These are phyloP conservation scores for Drosophila putrida DNA, from an alignment of 2,888 invertebrate genomes.

Conservation along the genomic window DNA sequence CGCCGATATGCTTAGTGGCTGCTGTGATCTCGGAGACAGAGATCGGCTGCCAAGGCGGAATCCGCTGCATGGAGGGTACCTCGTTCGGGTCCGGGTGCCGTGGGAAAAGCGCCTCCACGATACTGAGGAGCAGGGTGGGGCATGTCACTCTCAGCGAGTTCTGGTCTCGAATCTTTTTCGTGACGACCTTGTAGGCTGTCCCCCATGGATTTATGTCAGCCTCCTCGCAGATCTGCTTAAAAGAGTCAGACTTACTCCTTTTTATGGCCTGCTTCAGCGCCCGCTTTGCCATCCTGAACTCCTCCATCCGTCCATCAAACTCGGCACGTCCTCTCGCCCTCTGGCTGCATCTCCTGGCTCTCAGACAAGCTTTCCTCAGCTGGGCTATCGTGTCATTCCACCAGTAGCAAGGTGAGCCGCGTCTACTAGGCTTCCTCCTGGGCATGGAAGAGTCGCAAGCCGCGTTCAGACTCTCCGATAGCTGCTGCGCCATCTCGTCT, in stretches of 20 bases:
- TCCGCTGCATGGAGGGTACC: not conserved
- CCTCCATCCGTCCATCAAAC: not conserved
- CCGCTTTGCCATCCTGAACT: not conserved
- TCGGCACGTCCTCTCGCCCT: not conserved
- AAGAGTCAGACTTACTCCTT: not conserved
- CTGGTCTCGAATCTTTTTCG: not conserved
- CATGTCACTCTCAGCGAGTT: not conserved
- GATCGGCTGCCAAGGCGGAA: not conserved
- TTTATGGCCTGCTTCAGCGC: not conserved
- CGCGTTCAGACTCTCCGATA: not conserved
- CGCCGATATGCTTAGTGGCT: not conserved
- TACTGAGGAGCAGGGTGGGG: not conserved
- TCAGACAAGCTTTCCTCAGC: not conserved
- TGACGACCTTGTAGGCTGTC: not conserved
- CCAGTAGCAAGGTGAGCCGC: not conserved
- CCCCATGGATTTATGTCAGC: not conserved
- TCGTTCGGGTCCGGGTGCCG: not conserved
- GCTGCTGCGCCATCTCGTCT: not conserved
- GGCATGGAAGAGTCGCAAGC: not conserved
- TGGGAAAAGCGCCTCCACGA: not conserved
- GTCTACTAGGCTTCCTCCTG: not conserved
- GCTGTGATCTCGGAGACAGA: not conserved
- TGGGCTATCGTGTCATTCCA: not conserved
- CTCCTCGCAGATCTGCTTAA: not conserved
- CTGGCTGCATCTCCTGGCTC: slow-evolving; percentile 1